Evolutionary conservation across 2,888 invertebrate genomes (phyloP).

Genomic region (Diabrotica balteata): DNA sequence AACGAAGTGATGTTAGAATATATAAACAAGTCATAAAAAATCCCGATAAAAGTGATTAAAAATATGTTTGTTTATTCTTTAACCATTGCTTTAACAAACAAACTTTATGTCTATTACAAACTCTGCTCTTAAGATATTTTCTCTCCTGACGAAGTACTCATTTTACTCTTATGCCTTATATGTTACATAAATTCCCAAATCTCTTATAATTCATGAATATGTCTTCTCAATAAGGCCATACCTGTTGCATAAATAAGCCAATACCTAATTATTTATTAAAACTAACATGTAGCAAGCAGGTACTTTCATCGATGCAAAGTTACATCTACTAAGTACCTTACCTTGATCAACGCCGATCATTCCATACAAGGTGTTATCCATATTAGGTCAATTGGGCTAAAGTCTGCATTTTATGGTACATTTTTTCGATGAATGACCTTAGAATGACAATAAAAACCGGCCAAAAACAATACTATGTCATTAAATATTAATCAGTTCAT

Average conservation of each 20-base stretch:
- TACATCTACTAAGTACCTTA: conserved; percentile 17
- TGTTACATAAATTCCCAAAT: not conserved
- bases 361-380: conserved; percentile 14
- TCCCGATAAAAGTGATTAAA: too few relatives aligned
- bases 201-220: not conserved
- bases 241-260: not conserved
- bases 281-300: not conserved
- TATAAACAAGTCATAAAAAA: too few relatives aligned
- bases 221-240: not conserved
- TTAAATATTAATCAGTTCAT: conserved; percentile 1
- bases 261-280: too few relatives aligned
- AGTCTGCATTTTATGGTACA: not conserved
- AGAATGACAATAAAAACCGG: not conserved
- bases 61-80: too few relatives aligned
- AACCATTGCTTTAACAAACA: too few relatives aligned
- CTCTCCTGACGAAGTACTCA: too few relatives aligned
- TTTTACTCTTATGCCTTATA: too few relatives aligned
- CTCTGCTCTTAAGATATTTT: too few relatives aligned
- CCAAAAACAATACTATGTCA: conserved; percentile 2
- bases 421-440: not conserved
- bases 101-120: too few relatives aligned
- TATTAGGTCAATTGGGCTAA: conserved; percentile 22
- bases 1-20: too few relatives aligned
- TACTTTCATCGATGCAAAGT: not conserved
- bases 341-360: conserved; percentile 9